These are phyloP conservation scores for Phania funesta DNA, from an alignment of 2,888 invertebrate species.

Conservation along the genomic window DNA sequence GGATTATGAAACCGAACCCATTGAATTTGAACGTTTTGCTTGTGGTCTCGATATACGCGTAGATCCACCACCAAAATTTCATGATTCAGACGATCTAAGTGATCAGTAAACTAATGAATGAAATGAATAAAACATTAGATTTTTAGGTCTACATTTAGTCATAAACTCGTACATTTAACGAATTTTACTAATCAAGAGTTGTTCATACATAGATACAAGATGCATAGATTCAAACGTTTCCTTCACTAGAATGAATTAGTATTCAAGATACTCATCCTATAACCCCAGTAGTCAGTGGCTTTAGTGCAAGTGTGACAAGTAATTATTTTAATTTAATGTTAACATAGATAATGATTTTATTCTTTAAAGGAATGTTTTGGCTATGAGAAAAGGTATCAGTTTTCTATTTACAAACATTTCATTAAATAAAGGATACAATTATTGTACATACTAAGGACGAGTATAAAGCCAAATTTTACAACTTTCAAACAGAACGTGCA, in stretches of 20 bases:
- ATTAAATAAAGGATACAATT: too few relatives aligned
- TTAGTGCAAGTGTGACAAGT: not conserved
- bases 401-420: too few relatives aligned
- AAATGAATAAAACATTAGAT: not conserved
- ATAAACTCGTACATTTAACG: slow-evolving; percentile 12
- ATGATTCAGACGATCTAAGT: slow-evolving; percentile 85
- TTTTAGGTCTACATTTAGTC: not conserved
- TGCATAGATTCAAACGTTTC: slow-evolving; percentile 13
- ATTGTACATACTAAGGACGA: too few relatives aligned
- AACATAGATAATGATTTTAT: not conserved
- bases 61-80: slow-evolving; percentile 89
- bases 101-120: slow-evolving; percentile 72
- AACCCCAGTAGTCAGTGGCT: not conserved
- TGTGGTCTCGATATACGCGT: slow-evolving; percentile 89
- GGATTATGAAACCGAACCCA: slow-evolving; percentile 82
- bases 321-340: not conserved
- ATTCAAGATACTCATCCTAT: not conserved
- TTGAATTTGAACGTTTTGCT: slow-evolving; percentile 84
- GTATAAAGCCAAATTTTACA: too few relatives aligned
- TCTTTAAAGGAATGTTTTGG: too few relatives aligned
- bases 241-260: slow-evolving; percentile 3
- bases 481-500: too few relatives aligned
- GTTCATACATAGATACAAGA: slow-evolving; percentile 27
- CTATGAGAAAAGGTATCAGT: too few relatives aligned
- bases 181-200: slow-evolving; percentile 39